Conservation (phyloP, 2,113 vertebrate species). For the Myodes glareolus region DNA sequence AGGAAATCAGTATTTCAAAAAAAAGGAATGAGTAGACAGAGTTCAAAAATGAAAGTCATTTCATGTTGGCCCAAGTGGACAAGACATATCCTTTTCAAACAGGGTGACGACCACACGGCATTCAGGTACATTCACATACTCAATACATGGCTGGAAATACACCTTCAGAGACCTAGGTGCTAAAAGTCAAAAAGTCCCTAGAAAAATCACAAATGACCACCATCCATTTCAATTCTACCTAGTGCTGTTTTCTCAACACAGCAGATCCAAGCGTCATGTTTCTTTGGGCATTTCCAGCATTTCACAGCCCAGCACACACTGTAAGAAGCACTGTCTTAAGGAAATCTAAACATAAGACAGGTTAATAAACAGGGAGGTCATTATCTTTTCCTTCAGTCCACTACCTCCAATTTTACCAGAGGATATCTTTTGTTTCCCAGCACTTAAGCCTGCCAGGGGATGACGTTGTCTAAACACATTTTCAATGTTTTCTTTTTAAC, state of each 20-base stretch:
- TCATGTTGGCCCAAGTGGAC: neutral
- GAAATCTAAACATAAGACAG: conserved; percentile 22
- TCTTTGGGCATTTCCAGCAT: neutral
- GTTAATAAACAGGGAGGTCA: conserved; percentile 44
- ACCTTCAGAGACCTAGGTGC: conserved; percentile 20
- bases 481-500: conserved; percentile 81
- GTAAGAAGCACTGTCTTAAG: conserved; percentile 9
- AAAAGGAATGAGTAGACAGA: neutral
- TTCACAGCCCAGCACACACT: neutral
- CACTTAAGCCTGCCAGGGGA: conserved; percentile 75
- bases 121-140: neutral
- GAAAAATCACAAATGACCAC: conserved; percentile 25
- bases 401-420: conserved; percentile 69
- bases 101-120: neutral
- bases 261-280: neutral
- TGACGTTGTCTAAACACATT: conserved; percentile 80
- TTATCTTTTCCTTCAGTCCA: conserved; percentile 45
- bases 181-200: neutral
- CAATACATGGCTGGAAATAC: neutral
- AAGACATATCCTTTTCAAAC: neutral
- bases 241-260: neutral
- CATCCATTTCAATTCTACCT: neutral
- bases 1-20: neutral
- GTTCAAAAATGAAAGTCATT: neutral
- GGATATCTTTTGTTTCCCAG: conserved; percentile 76